Evolutionary conservation across 2,113 vertebrate species (phyloP), one percentile per base, ranked within the genome.

Genomic region (Mormyrus iriodes): DNA sequence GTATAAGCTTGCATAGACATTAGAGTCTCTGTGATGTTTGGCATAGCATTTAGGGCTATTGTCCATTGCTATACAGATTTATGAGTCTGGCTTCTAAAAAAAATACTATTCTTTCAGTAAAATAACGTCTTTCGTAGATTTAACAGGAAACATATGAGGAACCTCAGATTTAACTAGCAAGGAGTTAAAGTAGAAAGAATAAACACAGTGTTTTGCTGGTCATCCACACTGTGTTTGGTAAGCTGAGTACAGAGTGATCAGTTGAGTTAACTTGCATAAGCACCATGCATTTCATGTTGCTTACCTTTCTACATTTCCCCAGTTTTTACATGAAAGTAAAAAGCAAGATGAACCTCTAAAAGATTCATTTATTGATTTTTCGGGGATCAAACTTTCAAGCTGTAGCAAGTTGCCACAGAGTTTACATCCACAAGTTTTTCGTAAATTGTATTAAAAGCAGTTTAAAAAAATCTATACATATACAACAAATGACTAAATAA

Each of bases 181-280:
- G 89, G 89, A 53, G 55, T 27, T 90, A 85, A 85, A 88, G 90
- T 91, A 89, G 89, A 92, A 93, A 91, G 61, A 89, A 89, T 90
- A 93, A 93, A 91, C 90, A 91, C n/a, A 76, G 92, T 91, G 93
- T 94, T 42, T 94, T 93, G 91, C 92, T 94, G 89, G 93, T 91
- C 90, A 93, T 93, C 90, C 85, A 92, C 91, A 93, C 91, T 92
- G 93, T 42, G 6, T 95, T 91, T 92, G 94, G 94, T 90, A 13
- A 86, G 90, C 49, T 94, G 93, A 93, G 94, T 94, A 91, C 93
- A 91, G 94, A 95, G 91, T 89, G 24, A 84, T 95, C 94, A 93
- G 94, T 94, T 95, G 92, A 96, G 95, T 93, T 95, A 89, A 39
- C 91, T 92, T 95, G 94, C 94, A 95, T 95, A 92, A 93, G 93